These are phyloP conservation scores for Invenusta paracnida DNA, from an alignment of 2,888 invertebrate genomes.

Conservation along the genomic window DNA sequence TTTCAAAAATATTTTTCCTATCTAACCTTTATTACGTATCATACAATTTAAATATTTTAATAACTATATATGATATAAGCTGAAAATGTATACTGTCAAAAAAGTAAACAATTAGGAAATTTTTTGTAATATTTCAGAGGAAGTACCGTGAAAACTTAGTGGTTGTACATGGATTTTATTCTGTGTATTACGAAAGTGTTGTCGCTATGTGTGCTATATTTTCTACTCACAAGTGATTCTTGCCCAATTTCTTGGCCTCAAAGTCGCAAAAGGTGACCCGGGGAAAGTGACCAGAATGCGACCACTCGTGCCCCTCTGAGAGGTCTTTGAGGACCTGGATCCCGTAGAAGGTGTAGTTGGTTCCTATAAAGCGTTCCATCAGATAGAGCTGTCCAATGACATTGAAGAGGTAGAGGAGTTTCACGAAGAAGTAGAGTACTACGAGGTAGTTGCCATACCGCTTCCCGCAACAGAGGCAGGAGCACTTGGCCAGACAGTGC, in stretches of 20 bases:
- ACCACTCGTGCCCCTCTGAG: constrained; percentile 57
- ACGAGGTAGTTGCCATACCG: constrained; percentile 61
- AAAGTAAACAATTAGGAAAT: no score
- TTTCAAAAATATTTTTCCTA: no score
- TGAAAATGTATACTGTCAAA: no score
- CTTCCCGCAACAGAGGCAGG: constrained; percentile 39
- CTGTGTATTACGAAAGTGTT: no score
- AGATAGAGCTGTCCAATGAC: constrained; percentile 62
- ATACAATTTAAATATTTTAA: no score
- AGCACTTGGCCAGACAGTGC: constrained; percentile 37
- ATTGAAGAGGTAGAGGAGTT: constrained; percentile 60
- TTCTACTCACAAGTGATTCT: constrained; percentile 42
- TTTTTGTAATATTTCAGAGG: no score
- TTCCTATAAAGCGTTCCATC: constrained; percentile 62
- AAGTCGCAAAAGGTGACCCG: constrained; percentile 59
- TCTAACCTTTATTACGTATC: no score
- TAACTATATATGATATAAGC: no score
- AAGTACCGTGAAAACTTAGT: no score
- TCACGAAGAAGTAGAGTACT: constrained; percentile 59
- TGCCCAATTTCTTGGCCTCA: constrained; percentile 46
- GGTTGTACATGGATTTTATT: no score
- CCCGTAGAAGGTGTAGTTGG: constrained; percentile 59
- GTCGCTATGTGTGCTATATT: no score
- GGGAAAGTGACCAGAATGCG: constrained; percentile 55
- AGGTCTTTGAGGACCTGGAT: constrained; percentile 61